A percentile compares a stretch with the other conserved stretches of the same genome.
Evolutionary conservation across 2,797 vertebrate genomes (phyloP).

Genomic region (Heliangelus exortis): DNA sequence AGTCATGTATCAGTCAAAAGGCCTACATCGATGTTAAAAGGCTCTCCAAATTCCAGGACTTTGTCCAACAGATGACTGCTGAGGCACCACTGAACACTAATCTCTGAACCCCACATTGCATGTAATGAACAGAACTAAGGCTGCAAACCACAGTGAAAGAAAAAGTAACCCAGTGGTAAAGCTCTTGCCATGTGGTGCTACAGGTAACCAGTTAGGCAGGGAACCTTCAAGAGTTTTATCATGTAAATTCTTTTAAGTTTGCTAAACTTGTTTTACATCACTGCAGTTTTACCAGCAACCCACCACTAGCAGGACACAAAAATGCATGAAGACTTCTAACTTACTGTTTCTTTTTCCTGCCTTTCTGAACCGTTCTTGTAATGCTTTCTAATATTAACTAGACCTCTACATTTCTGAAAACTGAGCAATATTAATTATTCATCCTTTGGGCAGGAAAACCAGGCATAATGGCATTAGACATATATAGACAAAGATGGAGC

Average conservation of each 20-base stretch:
- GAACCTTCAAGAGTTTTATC: background rate
- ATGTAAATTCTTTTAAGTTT: background rate
- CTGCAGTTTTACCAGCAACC: background rate
- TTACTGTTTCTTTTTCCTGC: background rate
- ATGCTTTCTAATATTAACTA: background rate
- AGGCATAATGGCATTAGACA: background rate
- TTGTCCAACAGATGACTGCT: background rate
- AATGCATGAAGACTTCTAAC: background rate
- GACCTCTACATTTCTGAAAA: background rate
- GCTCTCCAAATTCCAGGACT: background rate
- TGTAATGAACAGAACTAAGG: background rate
- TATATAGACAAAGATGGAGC: background rate
- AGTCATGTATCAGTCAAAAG: background rate
- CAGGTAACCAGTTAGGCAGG: background rate
- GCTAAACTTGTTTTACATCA: background rate
- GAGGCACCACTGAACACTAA: background rate
- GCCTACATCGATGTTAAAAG: accelerated
- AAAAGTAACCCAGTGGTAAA: background rate
- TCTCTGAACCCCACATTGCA: background rate
- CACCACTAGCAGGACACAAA: background rate
- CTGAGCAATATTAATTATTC: background rate
- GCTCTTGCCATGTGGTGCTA: background rate
- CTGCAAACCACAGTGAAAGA: background rate
- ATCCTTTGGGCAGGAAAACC: background rate
- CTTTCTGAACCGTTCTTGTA: background rate